Percentiles rank a stretch among this genome's conserved stretches.
phyloP scores from a whole-genome alignment of 2,113 vertebrate species.

The Phodopus roborovskii region DNA sequence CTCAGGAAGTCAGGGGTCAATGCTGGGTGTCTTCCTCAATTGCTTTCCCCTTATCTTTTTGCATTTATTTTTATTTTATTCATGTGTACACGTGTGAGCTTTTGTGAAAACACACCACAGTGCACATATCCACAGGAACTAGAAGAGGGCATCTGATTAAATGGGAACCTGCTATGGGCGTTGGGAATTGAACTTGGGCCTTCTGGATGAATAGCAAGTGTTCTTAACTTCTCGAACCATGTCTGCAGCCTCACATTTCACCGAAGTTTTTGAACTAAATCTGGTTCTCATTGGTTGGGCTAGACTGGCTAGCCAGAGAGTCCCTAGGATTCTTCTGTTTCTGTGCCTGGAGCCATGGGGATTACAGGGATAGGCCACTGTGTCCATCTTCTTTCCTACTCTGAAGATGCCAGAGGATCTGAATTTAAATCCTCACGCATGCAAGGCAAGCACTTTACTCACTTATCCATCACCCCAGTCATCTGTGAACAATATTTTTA shows the following conservation, averaged over 20 bases:
- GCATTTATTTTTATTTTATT: neutral
- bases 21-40: neutral
- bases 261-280: neutral
- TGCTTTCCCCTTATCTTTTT: neutral
- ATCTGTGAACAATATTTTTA: neutral
- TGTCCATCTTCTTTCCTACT: neutral
- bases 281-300: no score
- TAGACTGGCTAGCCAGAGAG: neutral
- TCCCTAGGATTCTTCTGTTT: neutral
- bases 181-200: neutral
- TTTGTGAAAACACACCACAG: neutral
- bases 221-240: neutral
- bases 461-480: neutral
- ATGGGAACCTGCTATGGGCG: neutral
- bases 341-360: neutral
- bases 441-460: neutral
- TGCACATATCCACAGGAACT: neutral
- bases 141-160: neutral
- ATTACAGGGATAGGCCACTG: neutral
- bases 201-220: neutral
- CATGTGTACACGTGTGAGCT: neutral
- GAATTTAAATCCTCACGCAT: neutral
- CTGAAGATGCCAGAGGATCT: neutral
- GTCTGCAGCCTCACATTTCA: neutral
- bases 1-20: neutral